Evolutionary conservation across 2,888 invertebrate species (phyloP), one percentile per base, ranked within the genome.

Genomic region (Chrysotoxum bicinctum): DNA sequence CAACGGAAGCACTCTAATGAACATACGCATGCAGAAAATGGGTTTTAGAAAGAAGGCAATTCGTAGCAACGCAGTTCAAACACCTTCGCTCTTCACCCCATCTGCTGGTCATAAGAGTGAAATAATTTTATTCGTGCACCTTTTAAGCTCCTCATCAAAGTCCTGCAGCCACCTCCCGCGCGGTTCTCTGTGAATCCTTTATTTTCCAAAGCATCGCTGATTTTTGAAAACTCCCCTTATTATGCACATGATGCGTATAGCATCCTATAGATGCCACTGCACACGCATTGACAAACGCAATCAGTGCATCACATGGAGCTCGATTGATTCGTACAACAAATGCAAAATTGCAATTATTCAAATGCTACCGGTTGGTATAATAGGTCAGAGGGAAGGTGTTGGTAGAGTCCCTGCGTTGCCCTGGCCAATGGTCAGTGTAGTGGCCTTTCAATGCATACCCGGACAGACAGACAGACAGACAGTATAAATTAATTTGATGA

Each of bases 401-500:
- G 8, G 50, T 50, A 14, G n/a, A 23, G 16, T 50, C n/a, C n/a
- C n/a, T n/a, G n/a, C n/a, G 21, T 9, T 50, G 3, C 14, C 10
- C 7, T 4, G 32, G 32, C 12, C 21, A 35, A 4, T 32, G 68
- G 43, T 40, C 37, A 37, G 60, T 48, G 69, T 56, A 74, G 69
- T 26, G 16, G 70, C 19, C 37, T 58, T 79, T 66, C 50, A 74
- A 62, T 50, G 43, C 58, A 70, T 66, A 52, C 66, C 54, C 66
- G 58, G 70, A 58, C 66, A 68, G 79, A 79, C 64, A 62, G 35
- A 35, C 12, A 32, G 56, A 58, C 58, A 43, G 66, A 66, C 75
- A 60, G 75, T 74, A 84, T 79, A 84, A 84, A 84, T 84, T 79
- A 79, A 84, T 84, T 84, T 84, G 84, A 84, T 84, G 84, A 79